Evolutionary conservation across 2,888 invertebrate species (phyloP).

Genomic region (Dermolepida albohirtum): DNA sequence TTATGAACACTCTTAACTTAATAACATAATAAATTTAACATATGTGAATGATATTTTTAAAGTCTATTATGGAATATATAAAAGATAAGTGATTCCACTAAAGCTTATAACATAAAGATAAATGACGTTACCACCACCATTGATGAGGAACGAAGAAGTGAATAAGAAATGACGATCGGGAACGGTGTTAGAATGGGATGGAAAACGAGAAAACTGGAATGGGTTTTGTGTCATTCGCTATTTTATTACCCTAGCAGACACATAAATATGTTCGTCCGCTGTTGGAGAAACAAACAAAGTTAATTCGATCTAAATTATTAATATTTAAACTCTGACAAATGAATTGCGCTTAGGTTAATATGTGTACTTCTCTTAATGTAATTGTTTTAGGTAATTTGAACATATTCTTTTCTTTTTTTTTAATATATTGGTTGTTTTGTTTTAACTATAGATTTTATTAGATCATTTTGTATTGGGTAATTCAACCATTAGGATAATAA

Average conservation of each 20-base stretch:
- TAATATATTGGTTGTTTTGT: no score
- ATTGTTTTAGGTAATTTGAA: no score
- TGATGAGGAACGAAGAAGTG: conserved; percentile 5
- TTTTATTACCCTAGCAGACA: conserved; percentile 25
- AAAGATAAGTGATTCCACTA: conserved; percentile 45
- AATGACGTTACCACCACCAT: conserved; percentile 33
- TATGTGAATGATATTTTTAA: conserved; percentile 63
- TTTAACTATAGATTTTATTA: no score
- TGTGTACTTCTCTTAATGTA: no score
- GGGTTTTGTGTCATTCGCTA: conserved; percentile 28
- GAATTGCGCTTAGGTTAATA: no score
- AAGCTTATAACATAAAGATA: conserved; percentile 42
- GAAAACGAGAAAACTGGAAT: conserved; percentile 14
- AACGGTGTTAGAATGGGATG: background rate
- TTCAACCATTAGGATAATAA: no score
- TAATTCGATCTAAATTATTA: conserved; percentile 27
- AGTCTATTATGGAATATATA: conserved; percentile 46
- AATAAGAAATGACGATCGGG: background rate
- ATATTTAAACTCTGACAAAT: conserved; percentile 1
- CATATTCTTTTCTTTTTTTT: no score
- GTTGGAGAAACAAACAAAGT: conserved; percentile 31
- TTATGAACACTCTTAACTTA: conserved; percentile 62
- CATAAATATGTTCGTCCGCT: conserved; percentile 22
- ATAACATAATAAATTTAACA: conserved; percentile 65
- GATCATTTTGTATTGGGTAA: no score